Conservation (phyloP, 2,888 invertebrate genomes). For the Agonopterix heracliana region DNA sequence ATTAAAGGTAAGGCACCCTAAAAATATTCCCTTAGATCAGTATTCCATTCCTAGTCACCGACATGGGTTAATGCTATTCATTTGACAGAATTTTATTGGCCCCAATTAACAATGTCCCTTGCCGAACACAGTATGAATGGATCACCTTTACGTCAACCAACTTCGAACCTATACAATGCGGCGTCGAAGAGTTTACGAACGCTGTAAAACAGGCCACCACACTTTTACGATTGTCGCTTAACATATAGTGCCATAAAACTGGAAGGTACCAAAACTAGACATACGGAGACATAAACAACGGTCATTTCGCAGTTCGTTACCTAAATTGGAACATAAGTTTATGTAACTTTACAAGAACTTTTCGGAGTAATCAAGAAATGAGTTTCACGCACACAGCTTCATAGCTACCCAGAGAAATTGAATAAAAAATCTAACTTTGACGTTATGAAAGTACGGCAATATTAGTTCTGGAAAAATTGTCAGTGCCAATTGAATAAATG, state of each 20-base stretch:
- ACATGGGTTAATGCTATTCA: too few relatives aligned
- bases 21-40: too few relatives aligned
- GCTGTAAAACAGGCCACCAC: conserved; percentile 59
- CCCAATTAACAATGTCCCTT: conserved; percentile 32
- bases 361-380: conserved; percentile 6
- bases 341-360: conserved; percentile 30
- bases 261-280: conserved; percentile 49
- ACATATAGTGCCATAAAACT: conserved; percentile 64
- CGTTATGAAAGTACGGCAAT: too few relatives aligned
- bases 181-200: conserved; percentile 51
- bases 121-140: conserved; percentile 33
- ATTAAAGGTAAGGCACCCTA: too few relatives aligned
- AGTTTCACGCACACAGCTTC: not conserved
- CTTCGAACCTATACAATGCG: conserved; percentile 46
- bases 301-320: conserved; percentile 58
- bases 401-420: not conserved
- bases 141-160: conserved; percentile 29
- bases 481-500: conserved; percentile 6
- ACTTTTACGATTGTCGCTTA: conserved; percentile 66
- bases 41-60: too few relatives aligned
- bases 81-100: conserved; percentile 28
- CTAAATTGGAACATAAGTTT: conserved; percentile 48
- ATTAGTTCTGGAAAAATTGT: not conserved
- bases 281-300: conserved; percentile 43
- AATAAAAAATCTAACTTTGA: too few relatives aligned